Evolutionary conservation across 2,888 invertebrate species (phyloP), one percentile per base, ranked within the genome.

Genomic region (Nebria brevicollis): DNA sequence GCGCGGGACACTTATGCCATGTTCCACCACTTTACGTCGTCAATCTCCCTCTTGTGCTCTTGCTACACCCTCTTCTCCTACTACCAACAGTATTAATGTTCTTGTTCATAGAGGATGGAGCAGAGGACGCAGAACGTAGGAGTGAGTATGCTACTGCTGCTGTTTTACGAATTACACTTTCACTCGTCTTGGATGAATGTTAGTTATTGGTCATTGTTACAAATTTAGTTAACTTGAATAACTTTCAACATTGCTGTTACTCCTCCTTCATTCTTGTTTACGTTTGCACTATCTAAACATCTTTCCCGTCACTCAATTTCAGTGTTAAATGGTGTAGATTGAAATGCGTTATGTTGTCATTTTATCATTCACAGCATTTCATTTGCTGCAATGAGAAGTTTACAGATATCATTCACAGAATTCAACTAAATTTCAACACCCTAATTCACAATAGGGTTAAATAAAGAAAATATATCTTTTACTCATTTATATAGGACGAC

Each of bases 1-100:
- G 86, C 87, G 54, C 88, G 88, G 88, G 87, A 88, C 87, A 88
- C 88, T 88, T 84, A 80, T 80, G 70, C 76, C 72, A 78, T 81
- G 81, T 81, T 81, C 76, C 81, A 77, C 81, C 81, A 81, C 81
- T 81, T 81, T 81, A 81, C 77, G 81, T 77, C 81, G 81, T 81
- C 81, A 81, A 81, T 81, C 81, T 81, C 72, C 76, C n/a, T n/a
- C 34, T 41, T n/a, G n/a, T 20, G 15, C 81, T 41, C 34, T 54
- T 34, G 41, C 75, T 25, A 34, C 11, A 15, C 75, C 68, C 75
- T 41, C 54, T 42, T 64, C 72, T 26, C 42, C 70, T 25, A 77
- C n/a, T 74, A 42, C 74, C 78, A 78, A 66, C 72, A 26, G 77
- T 70, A 77, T 70, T 70, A 78, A 78, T 54, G 54, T 54, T 54